Base-by-base conservation (phyloP, 2,797 vertebrate species). In the Trachurus trachurus region DNA sequence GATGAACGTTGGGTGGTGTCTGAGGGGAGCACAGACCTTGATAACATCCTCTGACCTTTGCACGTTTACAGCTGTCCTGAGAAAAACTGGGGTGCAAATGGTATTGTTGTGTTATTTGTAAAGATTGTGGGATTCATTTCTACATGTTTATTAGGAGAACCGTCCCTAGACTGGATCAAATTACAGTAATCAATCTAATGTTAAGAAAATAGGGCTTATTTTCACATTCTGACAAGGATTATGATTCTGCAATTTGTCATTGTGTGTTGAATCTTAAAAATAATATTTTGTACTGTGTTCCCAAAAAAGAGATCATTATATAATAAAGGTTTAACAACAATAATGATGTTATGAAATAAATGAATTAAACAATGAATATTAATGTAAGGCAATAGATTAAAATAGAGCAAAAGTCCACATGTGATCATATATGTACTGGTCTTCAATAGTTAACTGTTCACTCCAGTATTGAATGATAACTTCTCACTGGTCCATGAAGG, bases 1-100 rank as follows among this genome's bases (percentile, higher is more conserved):
- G 68, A 62, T 66, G 74, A 85, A 83, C 85, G 81, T 64, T 59
- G 66, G 73, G 76, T 83, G 42, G 49, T 57, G 56, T 42, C 15
- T 65, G 40, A 76, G 73, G 53, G 39, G 60, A 74, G 68, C 10
- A 68, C 54, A 76, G 19, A 47, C 68, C 9, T 79, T 67, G 39
- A 75, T 37, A 73, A 66, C 34, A 52, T 76, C 50, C 44, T 79
- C 50, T 54, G 76, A 86, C 70, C 77, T 74, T 83, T 71, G 64
- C 40, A 58, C 49, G 50, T 83, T 77, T 66, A 59, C 60, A 78
- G 39, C 13, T 3, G 56, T 15, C 15, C 26, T 47, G 37, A 42
- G 47, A 63, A 71, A 69, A 47, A 44, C 49, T 19, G 37, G 56
- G 45, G 31, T 2, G 12, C 9, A 54, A 64, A 60, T n/a, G 39